Base-by-base conservation (phyloP, 2,888 invertebrate species). In the Hemithea aestivaria region DNA sequence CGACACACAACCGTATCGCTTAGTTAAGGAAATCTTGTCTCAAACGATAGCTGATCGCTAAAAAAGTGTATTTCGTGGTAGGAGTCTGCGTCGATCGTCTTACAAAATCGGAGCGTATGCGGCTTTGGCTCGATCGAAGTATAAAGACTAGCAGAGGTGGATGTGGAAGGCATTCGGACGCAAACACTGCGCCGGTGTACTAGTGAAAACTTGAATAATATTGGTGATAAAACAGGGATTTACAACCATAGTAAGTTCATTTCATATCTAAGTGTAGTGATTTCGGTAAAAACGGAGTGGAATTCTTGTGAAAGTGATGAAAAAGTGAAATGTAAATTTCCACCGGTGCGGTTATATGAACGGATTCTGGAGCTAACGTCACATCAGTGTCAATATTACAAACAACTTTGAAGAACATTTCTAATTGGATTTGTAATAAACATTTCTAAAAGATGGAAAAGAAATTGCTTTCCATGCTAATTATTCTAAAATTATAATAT, bases 71-170 rank as follows among this genome's bases (percentile, higher is more conserved):
- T 71, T 40, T 46, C 49, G 63, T 82, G 75, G 85, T 87, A 87
- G 57, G 63, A 66, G 82, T 58, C 66, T 63, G 66, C 58, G 66
- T 64, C 64, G 63, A 67, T 60, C 66, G 77, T 83, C 87, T 85
- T 87, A 83, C 87, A 84, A 87, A 87, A 87, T 81, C 85, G 56
- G 59, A 52, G 65, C 51, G 75, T 75, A 64, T 77, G 73, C 83
- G 73, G 80, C 84, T 85, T 85, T 82, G 66, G 66, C 63, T 69
- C 71, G 78, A 75, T 80, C 73, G 76, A 84, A 75, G 79, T 87
- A 87, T 87, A 87, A 87, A 85, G 76, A 73, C 68, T 64, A 56
- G 79, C 59, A 60, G 76, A 71, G 68, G 80, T 76, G 66, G 76
- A 69, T 66, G 67, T 73, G 64, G 71, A 65, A 76, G 75, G 66